A percentile compares a stretch with the other conserved stretches of the same genome.
Conservation (phyloP, 2,888 invertebrate genomes). For the Macroteleia sp. region DNA sequence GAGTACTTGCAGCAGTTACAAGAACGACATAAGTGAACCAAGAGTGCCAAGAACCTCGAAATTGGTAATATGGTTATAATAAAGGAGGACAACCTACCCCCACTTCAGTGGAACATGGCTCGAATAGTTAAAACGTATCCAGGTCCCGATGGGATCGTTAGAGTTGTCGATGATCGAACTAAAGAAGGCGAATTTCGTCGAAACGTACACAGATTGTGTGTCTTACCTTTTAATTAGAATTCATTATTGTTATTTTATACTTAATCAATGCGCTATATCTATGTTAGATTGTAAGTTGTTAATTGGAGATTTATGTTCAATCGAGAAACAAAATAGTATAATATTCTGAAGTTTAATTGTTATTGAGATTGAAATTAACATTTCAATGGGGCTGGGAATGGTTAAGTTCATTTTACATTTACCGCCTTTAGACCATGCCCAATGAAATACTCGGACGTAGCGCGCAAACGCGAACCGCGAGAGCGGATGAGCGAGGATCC, state of each 20-base stretch:
- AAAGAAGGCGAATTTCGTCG: neutral
- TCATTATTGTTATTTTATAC: neutral
- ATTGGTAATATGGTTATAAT: neutral
- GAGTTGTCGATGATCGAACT: neutral
- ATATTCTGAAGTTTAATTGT: no score
- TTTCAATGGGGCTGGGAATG: conserved; percentile 2
- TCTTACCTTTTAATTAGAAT: neutral
- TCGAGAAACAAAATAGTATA: no score
- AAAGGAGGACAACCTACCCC: neutral
- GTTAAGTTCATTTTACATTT: no score
- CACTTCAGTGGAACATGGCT: neutral
- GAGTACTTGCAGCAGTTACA: neutral
- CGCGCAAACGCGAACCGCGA: no score
- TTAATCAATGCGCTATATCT: neutral
- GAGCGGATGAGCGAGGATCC: no score
- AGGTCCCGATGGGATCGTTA: neutral
- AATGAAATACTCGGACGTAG: no score
- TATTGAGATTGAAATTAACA: neutral
- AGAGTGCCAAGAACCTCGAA: neutral
- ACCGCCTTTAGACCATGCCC: no score
- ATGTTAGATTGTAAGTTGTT: neutral
- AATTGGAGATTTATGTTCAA: neutral
- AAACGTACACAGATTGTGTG: neutral
- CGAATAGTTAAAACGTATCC: neutral
- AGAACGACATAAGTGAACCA: neutral